Conservation (phyloP, 2,113 vertebrate species). For the Numenius arquata region DNA sequence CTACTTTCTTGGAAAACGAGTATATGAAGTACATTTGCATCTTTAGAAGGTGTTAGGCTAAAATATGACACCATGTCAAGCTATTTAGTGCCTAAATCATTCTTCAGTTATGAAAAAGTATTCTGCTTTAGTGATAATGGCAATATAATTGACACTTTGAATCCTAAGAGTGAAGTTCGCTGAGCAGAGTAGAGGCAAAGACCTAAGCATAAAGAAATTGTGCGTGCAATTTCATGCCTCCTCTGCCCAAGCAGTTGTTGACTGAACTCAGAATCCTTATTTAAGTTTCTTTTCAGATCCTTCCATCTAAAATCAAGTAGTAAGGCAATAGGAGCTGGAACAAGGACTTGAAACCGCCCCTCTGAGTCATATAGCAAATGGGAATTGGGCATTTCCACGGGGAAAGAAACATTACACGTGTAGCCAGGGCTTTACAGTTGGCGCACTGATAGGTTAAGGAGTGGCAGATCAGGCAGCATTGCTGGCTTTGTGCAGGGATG, state of each 20-base stretch:
- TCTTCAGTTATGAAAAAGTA: constrained; percentile 32
- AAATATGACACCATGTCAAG: constrained; percentile 29
- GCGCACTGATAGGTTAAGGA: neutral
- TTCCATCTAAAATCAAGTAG: neutral
- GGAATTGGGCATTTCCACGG: neutral
- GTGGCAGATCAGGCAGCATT: neutral
- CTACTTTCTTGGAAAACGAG: constrained; percentile 16
- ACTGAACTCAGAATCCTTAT: neutral
- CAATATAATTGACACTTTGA: constrained; percentile 18
- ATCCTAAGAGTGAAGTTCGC: neutral
- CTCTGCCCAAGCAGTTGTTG: neutral
- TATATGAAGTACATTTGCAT: neutral
- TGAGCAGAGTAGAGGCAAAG: neutral
- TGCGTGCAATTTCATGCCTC: neutral
- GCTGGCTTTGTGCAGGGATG: neutral
- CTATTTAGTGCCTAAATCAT: constrained; percentile 53
- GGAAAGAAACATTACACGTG: neutral
- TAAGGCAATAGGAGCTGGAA: neutral
- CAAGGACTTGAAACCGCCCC: rapidly evolving
- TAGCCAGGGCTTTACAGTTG: neutral
- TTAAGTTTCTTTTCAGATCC: neutral
- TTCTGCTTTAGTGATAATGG: constrained; percentile 33
- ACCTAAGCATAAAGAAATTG: neutral
- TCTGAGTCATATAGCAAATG: neutral
- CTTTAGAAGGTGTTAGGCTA: constrained; percentile 7